phyloP scores from a whole-genome alignment of 2,797 vertebrate genomes.

The Melanotaenia trifasciata region DNA sequence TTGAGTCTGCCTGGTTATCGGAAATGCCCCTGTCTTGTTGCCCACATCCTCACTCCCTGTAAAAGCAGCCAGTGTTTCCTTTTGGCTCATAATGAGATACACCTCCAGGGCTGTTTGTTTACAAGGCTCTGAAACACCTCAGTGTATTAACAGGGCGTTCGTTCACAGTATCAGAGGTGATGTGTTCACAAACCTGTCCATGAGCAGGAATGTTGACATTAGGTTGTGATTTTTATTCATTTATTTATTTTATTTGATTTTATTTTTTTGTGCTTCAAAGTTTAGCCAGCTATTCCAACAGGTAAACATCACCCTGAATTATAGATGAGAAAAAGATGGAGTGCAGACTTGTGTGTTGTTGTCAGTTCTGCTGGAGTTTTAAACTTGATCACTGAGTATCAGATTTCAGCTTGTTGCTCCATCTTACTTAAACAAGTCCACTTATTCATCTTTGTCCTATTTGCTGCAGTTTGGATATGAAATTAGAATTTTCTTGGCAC shows the following conservation, averaged over 20 bases:
- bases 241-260: constrained; percentile 33
- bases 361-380: background rate
- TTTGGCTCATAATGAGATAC: constrained; percentile 64
- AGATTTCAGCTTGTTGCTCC: background rate
- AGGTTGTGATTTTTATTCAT: background rate
- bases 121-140: constrained; percentile 67
- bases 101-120: constrained; percentile 74
- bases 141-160: constrained; percentile 61
- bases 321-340: background rate
- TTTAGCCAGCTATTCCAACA: background rate
- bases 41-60: constrained; percentile 57
- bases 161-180: constrained; percentile 52
- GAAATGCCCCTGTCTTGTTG: constrained; percentile 57
- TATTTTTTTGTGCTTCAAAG: background rate
- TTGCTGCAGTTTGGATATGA: background rate
- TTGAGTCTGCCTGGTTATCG: constrained; percentile 65
- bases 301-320: background rate
- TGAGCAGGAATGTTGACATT: constrained; percentile 34
- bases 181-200: constrained; percentile 49
- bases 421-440: background rate
- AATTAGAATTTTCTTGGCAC: background rate
- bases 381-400: background rate
- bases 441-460: background rate
- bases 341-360: background rate
- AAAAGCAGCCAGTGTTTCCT: constrained; percentile 73